Conservation (phyloP, 2,113 vertebrate genomes). For the Stigmatopora argus region DNA sequence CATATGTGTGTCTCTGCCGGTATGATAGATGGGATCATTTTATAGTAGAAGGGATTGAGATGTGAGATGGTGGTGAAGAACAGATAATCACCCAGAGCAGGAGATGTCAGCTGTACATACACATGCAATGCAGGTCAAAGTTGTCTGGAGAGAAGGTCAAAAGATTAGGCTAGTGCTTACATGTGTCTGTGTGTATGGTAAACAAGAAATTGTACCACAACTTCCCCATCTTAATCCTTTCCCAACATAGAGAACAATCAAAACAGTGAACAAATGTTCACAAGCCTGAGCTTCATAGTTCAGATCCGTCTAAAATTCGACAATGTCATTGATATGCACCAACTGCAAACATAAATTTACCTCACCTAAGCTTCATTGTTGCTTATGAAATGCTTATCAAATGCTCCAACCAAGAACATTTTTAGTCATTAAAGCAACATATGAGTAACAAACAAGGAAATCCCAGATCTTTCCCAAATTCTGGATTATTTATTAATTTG, state of each 20-base stretch:
- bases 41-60: constrained; percentile 48
- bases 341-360: background rate
- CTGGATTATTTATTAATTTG: constrained; percentile 72
- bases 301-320: background rate
- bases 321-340: background rate
- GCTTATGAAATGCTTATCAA: constrained; percentile 55
- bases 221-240: constrained; percentile 7
- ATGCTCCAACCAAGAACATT: constrained; percentile 50
- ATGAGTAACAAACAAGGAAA: constrained; percentile 57
- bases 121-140: constrained; percentile 52
- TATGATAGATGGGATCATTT: constrained; percentile 52
- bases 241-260: constrained; percentile 5
- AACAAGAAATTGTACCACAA: background rate
- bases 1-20: constrained; percentile 13
- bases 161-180: constrained; percentile 14
- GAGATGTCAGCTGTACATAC: constrained; percentile 66
- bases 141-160: constrained; percentile 43
- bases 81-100: constrained; percentile 56
- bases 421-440: constrained; percentile 67
- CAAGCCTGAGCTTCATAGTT: background rate
- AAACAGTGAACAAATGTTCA: background rate
- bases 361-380: constrained; percentile 2
- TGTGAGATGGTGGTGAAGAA: constrained; percentile 51
- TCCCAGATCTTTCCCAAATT: constrained; percentile 49
- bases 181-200: constrained; percentile 9